A percentile compares a stretch with the other conserved stretches of the same genome.
phyloP scores from a whole-genome alignment of 2,113 vertebrate species.

The Nerophis ophidion region DNA sequence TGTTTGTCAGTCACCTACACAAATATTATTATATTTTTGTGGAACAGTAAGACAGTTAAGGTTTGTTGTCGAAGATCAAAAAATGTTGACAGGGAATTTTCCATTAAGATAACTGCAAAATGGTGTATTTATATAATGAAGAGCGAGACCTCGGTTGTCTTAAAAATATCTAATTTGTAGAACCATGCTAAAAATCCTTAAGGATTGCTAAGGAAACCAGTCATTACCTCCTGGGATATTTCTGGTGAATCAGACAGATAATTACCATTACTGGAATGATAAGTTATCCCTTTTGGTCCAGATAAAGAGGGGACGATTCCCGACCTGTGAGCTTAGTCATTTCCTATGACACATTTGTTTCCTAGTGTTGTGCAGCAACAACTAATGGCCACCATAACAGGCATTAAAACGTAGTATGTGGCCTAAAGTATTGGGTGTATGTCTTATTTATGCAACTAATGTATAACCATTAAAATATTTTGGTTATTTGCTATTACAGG shows the following conservation, averaged over 20 bases:
- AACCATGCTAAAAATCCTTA: neutral
- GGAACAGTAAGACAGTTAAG: neutral
- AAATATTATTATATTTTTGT: neutral
- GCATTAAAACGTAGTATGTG: too few relatives aligned
- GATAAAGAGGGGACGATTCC: neutral
- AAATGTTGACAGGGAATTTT: neutral
- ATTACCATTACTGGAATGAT: slow-evolving; percentile 10
- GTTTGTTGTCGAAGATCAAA: neutral
- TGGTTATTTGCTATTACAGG: too few relatives aligned
- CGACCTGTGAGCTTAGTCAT: neutral
- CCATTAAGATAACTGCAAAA: neutral
- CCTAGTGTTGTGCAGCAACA: neutral
- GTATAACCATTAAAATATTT: too few relatives aligned
- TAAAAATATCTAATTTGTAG: neutral
- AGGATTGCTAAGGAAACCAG: slow-evolving; percentile 10
- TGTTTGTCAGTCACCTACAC: neutral
- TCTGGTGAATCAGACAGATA: slow-evolving; percentile 17
- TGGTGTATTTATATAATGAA: neutral
- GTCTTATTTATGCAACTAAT: too few relatives aligned
- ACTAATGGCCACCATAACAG: neutral
- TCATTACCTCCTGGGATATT: slow-evolving; percentile 4
- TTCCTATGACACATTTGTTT: slow-evolving; percentile 5
- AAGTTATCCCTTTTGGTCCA: slow-evolving; percentile 6
- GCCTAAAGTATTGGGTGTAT: too few relatives aligned
- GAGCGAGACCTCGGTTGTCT: neutral